A percentile compares a stretch with the other conserved stretches of the same genome.
Conservation (phyloP, 1,140 invertebrate species). For the Helicoverpa armigera region DNA sequence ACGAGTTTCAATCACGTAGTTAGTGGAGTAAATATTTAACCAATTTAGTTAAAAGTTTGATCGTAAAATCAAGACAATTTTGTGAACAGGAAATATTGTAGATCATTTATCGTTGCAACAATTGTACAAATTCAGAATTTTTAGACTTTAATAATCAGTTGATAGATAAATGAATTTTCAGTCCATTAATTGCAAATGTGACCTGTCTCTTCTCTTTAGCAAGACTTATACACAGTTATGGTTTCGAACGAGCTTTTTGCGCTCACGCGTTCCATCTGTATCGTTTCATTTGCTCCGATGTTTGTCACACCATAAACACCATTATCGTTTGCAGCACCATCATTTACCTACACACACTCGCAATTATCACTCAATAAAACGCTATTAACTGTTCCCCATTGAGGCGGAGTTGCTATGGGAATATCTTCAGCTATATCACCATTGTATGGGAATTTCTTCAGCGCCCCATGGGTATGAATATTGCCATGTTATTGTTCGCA, state of each 20-base stretch:
- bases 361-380: slow-evolving; percentile 32
- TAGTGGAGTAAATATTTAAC: not conserved
- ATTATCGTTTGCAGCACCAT: not conserved
- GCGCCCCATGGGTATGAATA: slow-evolving; percentile 7
- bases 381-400: slow-evolving; percentile 33
- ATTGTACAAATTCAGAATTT: too few relatives aligned
- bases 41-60: not conserved
- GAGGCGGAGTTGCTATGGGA: not conserved
- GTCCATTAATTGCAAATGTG: not conserved
- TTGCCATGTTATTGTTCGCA: slow-evolving; percentile 43
- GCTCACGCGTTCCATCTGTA: not conserved
- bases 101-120: too few relatives aligned
- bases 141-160: not conserved
- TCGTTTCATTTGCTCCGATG: not conserved
- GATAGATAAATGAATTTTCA: not conserved
- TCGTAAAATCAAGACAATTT: not conserved
- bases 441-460: slow-evolving; percentile 39
- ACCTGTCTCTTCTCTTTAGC: not conserved
- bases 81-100: not conserved
- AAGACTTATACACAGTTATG: too few relatives aligned
- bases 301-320: slow-evolving; percentile 8
- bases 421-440: slow-evolving; percentile 9
- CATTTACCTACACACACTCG: slow-evolving; percentile 15
- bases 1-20: slow-evolving; percentile 17
- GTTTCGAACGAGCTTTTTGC: not conserved